Base-by-base conservation (phyloP, 2,888 invertebrate species). In the Cheilosia impressa region DNA sequence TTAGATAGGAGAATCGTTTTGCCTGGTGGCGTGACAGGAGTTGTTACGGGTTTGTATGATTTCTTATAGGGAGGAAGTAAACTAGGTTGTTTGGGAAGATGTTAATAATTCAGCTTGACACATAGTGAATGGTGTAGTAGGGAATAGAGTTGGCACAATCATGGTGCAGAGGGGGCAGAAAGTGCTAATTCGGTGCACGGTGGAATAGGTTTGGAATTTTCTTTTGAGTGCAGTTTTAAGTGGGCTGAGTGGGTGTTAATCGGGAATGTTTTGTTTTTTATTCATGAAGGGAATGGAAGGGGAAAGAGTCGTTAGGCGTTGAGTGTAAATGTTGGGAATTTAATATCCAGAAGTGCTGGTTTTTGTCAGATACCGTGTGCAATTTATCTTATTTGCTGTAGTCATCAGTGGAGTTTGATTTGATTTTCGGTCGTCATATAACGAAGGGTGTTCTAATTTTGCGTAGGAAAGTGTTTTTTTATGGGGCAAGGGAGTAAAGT, bases 91-190 rank as follows among this genome's bases (percentile, higher is more conserved):
- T 75, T 73, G 73, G 73, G 47, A 83, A 68, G 79, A 68, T 79
- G 79, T 84, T 69, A 79, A 84, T 84, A 84, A 84, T 79, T 79
- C 58, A 84, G 75, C 41, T 65, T 65, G 47, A 41, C 52, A 53
- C 57, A 45, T 58, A 71, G 47, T 75, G 75, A 84, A 76, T 71
- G 24, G 75, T 71, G 63, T 58, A 73, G 72, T 73, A 19, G 62
- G 52, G 22, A 79, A 73, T 79, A 27, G 52, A 80, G 75, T 80
- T 84, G 84, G 71, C 84, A 76, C 55, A 84, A 66, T 71, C 63
- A 71, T 75, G 80, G 75, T 69, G 75, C 50, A 75, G 57, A 15
- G 19, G 22, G 50, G 1, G 9, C 22, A 13, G 15, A 52, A 6
- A 68, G 72, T 60, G 78, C 78, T 83, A 72, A 78, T 83, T 78